Conservation (phyloP, 2,888 invertebrate genomes). For the Acronicta aceris region DNA sequence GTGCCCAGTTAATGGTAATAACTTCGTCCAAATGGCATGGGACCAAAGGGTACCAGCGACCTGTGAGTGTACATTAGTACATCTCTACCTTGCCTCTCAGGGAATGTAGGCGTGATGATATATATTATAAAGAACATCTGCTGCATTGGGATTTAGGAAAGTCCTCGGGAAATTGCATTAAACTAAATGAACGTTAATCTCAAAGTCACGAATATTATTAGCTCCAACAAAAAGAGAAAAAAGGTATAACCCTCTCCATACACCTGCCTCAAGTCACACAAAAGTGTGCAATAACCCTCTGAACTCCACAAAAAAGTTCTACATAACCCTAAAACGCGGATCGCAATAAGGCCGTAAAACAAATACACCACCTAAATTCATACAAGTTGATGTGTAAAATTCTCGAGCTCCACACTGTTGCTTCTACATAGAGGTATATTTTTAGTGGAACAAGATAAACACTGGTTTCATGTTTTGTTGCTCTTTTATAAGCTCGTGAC, state of each 20-base stretch:
- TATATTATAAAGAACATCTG: too few relatives aligned
- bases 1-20: too few relatives aligned
- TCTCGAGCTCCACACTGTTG: slow-evolving; percentile 53
- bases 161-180: too few relatives aligned
- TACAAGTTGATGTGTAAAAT: slow-evolving; percentile 59
- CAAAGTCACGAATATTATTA: neutral
- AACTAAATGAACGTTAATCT: too few relatives aligned
- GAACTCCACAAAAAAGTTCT: slow-evolving; percentile 54
- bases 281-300: slow-evolving; percentile 62
- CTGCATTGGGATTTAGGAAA: too few relatives aligned
- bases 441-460: slow-evolving; percentile 49
- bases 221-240: neutral
- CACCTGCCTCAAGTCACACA: slow-evolving; percentile 45
- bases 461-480: slow-evolving; percentile 44
- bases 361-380: slow-evolving; percentile 60
- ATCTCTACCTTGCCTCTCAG: too few relatives aligned
- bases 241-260: slow-evolving; percentile 3
- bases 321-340: slow-evolving; percentile 52
- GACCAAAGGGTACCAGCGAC: too few relatives aligned
- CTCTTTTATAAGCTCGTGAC: slow-evolving; percentile 34
- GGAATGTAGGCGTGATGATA: too few relatives aligned
- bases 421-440: slow-evolving; percentile 42
- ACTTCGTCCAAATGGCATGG: too few relatives aligned
- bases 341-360: slow-evolving; percentile 53
- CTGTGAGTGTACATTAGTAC: too few relatives aligned